Evolutionary conservation across 2,113 vertebrate species (phyloP).

Genomic region (Leucoraja erinaceus): DNA sequence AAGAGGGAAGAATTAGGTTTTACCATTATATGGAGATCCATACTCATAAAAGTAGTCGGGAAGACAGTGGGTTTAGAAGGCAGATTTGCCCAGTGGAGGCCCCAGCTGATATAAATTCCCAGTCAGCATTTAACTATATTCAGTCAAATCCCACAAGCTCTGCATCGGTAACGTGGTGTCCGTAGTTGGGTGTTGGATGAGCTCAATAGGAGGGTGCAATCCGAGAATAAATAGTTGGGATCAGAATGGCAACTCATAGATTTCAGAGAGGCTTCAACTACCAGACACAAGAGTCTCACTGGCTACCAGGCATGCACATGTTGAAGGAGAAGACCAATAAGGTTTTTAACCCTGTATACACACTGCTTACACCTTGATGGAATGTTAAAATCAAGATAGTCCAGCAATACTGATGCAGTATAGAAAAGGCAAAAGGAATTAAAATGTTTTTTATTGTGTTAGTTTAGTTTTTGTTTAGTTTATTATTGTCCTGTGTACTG

Average conservation of each 20-base stretch:
- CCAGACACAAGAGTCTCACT: not conserved
- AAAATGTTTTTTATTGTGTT: not conserved
- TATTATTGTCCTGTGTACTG: no score
- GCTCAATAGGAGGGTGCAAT: not conserved
- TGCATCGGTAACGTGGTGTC: not conserved
- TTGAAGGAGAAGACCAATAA: not conserved
- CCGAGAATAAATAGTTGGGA: not conserved
- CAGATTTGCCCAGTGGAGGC: not conserved
- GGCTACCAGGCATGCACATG: not conserved
- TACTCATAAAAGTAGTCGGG: not conserved
- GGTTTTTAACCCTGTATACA: not conserved
- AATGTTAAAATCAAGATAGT: not conserved
- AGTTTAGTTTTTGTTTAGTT: no score
- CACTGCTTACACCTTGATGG: no score
- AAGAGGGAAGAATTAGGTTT: not conserved
- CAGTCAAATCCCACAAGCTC: not conserved
- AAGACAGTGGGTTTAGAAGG: not conserved
- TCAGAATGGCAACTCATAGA: not conserved
- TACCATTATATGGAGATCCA: not conserved
- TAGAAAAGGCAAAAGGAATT: not conserved
- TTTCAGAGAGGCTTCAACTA: not conserved
- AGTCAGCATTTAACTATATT: not conserved
- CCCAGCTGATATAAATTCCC: not conserved
- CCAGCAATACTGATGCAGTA: not conserved
- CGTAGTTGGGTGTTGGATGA: not conserved